Percentiles rank a stretch among this genome's conserved stretches.
Evolutionary conservation across 2,797 vertebrate genomes (phyloP).

Genomic region (Novumbra hubbsi): DNA sequence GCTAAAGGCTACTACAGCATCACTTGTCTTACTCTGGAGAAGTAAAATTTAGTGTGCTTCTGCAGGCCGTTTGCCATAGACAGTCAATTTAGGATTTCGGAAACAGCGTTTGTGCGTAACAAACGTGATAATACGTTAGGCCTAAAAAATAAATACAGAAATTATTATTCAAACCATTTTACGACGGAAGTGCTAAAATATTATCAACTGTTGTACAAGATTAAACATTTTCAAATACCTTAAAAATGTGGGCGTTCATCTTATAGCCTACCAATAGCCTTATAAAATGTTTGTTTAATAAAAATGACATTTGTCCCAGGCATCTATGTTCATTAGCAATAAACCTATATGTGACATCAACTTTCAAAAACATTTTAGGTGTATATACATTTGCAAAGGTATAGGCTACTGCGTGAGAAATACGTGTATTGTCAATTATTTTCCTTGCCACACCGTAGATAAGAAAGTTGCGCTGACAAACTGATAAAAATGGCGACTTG

Average conservation of each 20-base stretch:
- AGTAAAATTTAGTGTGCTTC: background rate
- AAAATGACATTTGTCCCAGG: background rate
- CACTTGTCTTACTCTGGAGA: background rate
- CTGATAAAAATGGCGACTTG: slow-evolving; percentile 56
- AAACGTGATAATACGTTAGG: background rate
- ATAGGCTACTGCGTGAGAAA: background rate
- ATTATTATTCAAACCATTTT: background rate
- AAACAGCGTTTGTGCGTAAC: background rate
- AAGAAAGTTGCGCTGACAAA: slow-evolving; percentile 66
- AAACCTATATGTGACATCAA: background rate
- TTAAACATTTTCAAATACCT: background rate
- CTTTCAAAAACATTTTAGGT: background rate
- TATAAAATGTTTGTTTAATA: background rate
- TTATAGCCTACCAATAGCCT: background rate
- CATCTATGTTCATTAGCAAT: background rate
- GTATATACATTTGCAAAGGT: background rate
- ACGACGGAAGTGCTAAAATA: background rate
- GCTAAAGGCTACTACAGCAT: slow-evolving; percentile 22
- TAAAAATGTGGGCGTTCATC: background rate
- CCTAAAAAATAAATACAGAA: background rate
- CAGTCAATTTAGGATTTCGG: background rate
- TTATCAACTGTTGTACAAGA: background rate
- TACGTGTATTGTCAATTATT: background rate
- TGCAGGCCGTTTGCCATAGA: background rate
- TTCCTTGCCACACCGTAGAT: slow-evolving; percentile 64